Base-by-base conservation (phyloP, 2,888 invertebrate species). In the Pomacea canaliculata region DNA sequence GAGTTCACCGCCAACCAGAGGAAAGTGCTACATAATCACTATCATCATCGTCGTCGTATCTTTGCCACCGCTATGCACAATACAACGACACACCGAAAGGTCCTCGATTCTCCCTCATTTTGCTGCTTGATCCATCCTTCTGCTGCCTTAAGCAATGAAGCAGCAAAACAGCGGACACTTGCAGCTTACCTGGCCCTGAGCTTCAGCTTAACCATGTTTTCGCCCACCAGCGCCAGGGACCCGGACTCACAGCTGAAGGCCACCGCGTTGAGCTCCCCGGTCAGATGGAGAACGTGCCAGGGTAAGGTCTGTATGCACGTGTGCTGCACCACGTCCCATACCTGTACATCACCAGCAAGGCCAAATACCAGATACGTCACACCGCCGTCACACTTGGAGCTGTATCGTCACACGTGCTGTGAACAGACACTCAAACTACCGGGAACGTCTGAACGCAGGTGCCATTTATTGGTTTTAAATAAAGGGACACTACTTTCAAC, bases 241-340 rank as follows among this genome's bases (percentile, higher is more conserved):
- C 89, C 89, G 73, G 85, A 85, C 51, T 84, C 79, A 70, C 76
- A 84, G 27, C 89, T 90, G 82, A 90, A 91, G 80, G 87, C 86
- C 46, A 88, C 87, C 23, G 90, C 87, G 76, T 90, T 90, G 13
- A 91, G 86, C 76, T 91, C 90, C 12, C 91, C 91, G 2, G 87
- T 85, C 71, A 91, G 90, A 79, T 88, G 89, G 83, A 91, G 91
- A 75, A 88, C 87, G 79, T 91, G 91, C 9, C 90, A 89, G 60
- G 90, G 85, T 16, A 91, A 84, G 1, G 90, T 90, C 71, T 90
- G 81, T 71, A 91, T 81, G 79, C 90, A 89, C 70, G 86, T 90
- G 78, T 91, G 90, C 77, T 91, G 91, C 71, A 88, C 87, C 48
- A 90, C 85, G 76, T 91, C 90, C 91, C 91, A 91, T 1, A 91